Conservation (phyloP, 1,140 invertebrate species). For the Hylyphantes graminicola region DNA sequence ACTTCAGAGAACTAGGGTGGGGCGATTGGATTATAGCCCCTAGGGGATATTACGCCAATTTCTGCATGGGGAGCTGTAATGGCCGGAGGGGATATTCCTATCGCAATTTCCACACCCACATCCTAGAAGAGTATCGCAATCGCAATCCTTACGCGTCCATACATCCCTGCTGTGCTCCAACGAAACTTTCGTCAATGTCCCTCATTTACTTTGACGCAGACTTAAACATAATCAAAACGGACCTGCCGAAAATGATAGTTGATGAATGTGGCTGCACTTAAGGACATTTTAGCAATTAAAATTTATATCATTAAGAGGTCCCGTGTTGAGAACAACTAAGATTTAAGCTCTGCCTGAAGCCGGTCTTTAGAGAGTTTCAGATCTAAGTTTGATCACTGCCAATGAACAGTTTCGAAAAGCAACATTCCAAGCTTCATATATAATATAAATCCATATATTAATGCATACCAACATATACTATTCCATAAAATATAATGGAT, state of each 20-base stretch:
- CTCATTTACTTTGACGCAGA: slow-evolving; percentile 93
- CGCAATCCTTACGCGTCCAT: slow-evolving; percentile 77
- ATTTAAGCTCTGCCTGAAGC: slow-evolving; percentile 25
- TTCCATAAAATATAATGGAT: too few species aligned
- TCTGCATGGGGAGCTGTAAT: slow-evolving; percentile 89
- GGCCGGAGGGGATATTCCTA: slow-evolving; percentile 82
- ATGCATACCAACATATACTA: too few species aligned
- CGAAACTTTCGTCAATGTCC: slow-evolving; percentile 91
- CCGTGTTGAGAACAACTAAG: slow-evolving; percentile 1
- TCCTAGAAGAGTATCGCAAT: slow-evolving; percentile 87
- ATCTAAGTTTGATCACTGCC: slow-evolving; percentile 32
- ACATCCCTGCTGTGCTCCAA: slow-evolving; percentile 91
- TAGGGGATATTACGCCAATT: slow-evolving; percentile 88
- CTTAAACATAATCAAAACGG: slow-evolving; percentile 90
- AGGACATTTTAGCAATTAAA: slow-evolving; percentile 5
- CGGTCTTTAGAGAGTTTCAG: slow-evolving; percentile 22
- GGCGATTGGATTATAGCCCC: slow-evolving; percentile 96
- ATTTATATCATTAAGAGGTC: background rate
- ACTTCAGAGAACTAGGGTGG: slow-evolving; percentile 90
- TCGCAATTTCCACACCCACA: slow-evolving; percentile 89
- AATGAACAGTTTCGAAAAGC: background rate
- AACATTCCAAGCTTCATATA: background rate
- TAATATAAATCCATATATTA: background rate
- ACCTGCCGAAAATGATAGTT: slow-evolving; percentile 95
- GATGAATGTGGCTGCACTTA: slow-evolving; percentile 94